Percentiles rank a stretch among this genome's conserved stretches.
phyloP scores from a whole-genome alignment of 2,113 vertebrate genomes.

The Heterotis niloticus region DNA sequence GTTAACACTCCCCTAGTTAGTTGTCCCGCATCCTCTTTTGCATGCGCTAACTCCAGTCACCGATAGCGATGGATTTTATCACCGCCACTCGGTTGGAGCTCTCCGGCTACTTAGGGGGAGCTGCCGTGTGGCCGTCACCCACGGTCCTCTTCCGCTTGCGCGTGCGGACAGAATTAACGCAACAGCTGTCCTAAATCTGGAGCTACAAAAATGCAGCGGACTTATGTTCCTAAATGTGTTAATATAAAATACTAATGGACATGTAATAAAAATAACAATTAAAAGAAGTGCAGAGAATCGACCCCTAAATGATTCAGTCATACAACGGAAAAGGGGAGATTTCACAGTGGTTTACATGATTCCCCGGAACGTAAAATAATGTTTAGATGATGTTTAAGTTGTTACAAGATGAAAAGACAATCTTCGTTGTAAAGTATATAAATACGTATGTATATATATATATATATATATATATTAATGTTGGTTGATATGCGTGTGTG shows the following conservation, averaged over 20 bases:
- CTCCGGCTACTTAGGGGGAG: constrained; percentile 26
- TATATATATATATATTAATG: constrained; percentile 62
- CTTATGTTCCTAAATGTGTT: not conserved
- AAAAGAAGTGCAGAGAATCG: not conserved
- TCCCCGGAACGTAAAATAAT: constrained; percentile 36
- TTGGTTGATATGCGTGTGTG: constrained; percentile 53
- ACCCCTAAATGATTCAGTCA: not conserved
- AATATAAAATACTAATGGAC: not conserved
- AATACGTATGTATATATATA: constrained; percentile 61
- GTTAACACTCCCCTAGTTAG: constrained; percentile 24
- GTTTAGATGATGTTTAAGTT: constrained; percentile 37
- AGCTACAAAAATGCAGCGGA: not conserved
- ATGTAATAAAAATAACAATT: not conserved
- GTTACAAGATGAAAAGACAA: constrained; percentile 63
- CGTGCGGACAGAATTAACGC: constrained; percentile 20
- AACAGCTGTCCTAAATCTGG: constrained; percentile 17
- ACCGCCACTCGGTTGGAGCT: constrained; percentile 24
- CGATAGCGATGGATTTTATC: constrained; percentile 24
- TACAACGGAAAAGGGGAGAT: not conserved
- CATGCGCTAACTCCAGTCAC: constrained; percentile 56
- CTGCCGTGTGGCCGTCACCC: constrained; percentile 30
- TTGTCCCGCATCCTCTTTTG: constrained; percentile 45
- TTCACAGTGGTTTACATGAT: constrained; percentile 28
- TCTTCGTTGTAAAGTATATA: constrained; percentile 64
- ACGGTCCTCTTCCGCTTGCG: constrained; percentile 27